Evolutionary conservation across 1,140 invertebrate species (phyloP), one percentile per base, ranked within the genome.

Genomic region (Adelges cooleyi): DNA sequence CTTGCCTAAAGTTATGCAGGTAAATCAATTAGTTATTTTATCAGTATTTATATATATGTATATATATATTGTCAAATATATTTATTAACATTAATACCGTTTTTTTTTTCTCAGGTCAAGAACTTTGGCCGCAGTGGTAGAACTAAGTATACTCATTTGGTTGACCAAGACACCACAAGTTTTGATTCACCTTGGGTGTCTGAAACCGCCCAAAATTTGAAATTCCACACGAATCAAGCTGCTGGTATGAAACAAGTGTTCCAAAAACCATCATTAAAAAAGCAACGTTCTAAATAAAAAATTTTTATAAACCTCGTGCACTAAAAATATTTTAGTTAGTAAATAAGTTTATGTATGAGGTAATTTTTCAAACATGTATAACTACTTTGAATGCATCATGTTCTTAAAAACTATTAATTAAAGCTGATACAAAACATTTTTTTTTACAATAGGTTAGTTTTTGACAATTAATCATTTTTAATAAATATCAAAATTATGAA

Each of bases 121-220:
- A 99, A 99, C 78, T 99, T 99, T 79, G 97, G 97, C 17, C 84
- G 96, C 15, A 97, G 95, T 67, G 95, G 95, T 20, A 82, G 96
- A 54, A 98, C 97, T 0, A 99, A 99, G 74, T 99, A 99, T 75
- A 99, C 96, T 4, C 97, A 99, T 79, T 80, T 99, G 71, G 94
- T 99, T 0, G 95, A 98, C 77, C 96, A 99, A 78, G 97, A 99
- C 74, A 99, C 97, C 0, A 99, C 97, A 0, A 86, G 92, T 69
- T 96, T 98, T 74, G 95, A 99, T 73, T 95, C 93, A 0, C 90
- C 95, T 0, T 99, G 96, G 96, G 86, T 89, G 66, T 84, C 86
- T 3, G 94, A 98, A 72, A 92, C 90, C 4, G 78, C 84, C 1
- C 86, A 92, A 69, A 95, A 92, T 76, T 76, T 91, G 2, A 95